Evolutionary conservation across 2,888 invertebrate genomes (phyloP), one percentile per base, ranked within the genome.

Genomic region (Brenthis ino): DNA sequence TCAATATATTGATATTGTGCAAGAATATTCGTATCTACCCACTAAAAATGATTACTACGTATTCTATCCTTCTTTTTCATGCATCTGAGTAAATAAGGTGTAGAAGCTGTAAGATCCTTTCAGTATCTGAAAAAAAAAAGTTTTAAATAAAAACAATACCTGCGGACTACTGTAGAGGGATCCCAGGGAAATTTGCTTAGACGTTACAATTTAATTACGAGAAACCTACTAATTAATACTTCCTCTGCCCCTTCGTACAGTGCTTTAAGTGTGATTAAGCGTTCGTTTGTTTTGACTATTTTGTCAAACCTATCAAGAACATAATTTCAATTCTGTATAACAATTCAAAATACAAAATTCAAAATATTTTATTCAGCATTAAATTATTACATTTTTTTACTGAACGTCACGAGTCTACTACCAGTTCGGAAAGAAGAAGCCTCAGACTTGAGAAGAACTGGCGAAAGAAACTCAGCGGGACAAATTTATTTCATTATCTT

Each of bases 161-260:
- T 78, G 77, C 68, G 69, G 90, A 90, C 90, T 91, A 89, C 91
- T 90, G 73, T 78, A 78, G 58, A 79, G 73, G 82, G 77, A 72
- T 74, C 76, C 71, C 71, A 77, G 76, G 80, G 81, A 86, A 85
- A 90, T 90, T 89, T 89, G 90, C 86, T 91, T 84, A 87, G 84
- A 88, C 89, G 91, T 87, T 86, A 91, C 88, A 91, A 88, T 91
- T 91, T 91, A 91, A 92, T 92, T 90, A 87, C 87, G 82, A 78
- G 74, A 74, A 70, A 74, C 75, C 78, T 81, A 74, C 82, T 87
- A 87, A 90, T 88, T 82, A 85, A 20, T 83, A 77, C 77, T 82
- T 85, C 84, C 83, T 82, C 76, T 74, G 74, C 72, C 76, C 77
- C 72, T 80, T 69, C 67, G 71, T 65, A 63, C 65, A 61, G 63